Conservation (phyloP, 2,113 vertebrate genomes). For the Sakesphorus luctuosus region DNA sequence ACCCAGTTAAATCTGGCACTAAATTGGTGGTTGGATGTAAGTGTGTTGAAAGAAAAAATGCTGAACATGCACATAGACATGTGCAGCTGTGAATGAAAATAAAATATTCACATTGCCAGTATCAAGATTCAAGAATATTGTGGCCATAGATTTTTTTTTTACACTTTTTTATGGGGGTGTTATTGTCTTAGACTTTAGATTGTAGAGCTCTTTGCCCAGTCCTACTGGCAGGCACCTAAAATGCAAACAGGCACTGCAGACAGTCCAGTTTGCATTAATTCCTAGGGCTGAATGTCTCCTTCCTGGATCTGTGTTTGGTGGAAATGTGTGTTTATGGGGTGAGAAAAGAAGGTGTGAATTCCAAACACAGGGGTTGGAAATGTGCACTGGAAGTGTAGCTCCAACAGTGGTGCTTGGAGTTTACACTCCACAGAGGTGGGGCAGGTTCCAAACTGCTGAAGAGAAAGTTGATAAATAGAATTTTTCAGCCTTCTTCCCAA, state of each 20-base stretch:
- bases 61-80: neutral
- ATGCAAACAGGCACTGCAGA: neutral
- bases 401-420: neutral
- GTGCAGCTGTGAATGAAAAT: slow-evolving; percentile 1
- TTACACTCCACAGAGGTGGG: neutral
- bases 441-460: neutral
- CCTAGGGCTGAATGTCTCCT: neutral
- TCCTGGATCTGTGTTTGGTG: neutral
- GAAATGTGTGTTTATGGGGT: neutral
- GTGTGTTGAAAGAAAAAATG: neutral
- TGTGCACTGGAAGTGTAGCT: neutral
- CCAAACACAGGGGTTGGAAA: neutral
- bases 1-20: neutral
- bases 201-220: neutral
- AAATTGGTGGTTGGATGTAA: neutral
- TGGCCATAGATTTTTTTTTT: neutral
- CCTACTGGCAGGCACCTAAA: slow-evolving; percentile 2
- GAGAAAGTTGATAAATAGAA: neutral
- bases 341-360: neutral
- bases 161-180: neutral
- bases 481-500: neutral
- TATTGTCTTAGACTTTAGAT: neutral
- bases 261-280: neutral
- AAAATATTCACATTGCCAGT: neutral
- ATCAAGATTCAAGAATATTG: slow-evolving; percentile 47